Base-by-base conservation (phyloP, 2,797 vertebrate species). In the Acrocephalus scirpaceus region DNA sequence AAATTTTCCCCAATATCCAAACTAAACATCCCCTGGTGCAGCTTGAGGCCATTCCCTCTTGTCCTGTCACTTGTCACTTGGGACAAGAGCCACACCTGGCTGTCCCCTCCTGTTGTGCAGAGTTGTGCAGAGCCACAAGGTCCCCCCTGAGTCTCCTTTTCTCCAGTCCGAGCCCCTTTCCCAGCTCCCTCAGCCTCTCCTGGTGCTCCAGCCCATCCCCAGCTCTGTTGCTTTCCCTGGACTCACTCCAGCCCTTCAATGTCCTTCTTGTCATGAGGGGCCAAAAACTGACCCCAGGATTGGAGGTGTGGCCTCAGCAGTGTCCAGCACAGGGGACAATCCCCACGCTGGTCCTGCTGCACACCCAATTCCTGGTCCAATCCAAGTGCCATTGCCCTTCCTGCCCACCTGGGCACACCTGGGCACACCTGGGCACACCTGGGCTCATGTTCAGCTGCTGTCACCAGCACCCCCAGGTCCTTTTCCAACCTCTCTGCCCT, bases 141-240 rank as follows among this genome's bases (percentile, higher is more conserved):
- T 17, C 2, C 44, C 50, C 4, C 18, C 45, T 58, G 60, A 84
- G 15, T 47, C 51, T 54, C 61, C 47, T 60, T 17, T 72, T 1
- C 40, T 66, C 53, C 88, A 42, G 65, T 5, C 34, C 78, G 11
- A 90, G 47, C 21, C 10, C 42, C 47, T 51, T 58, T 29, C 13
- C 11, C 70, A 74, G 42, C 10, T 77, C 54, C 29, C 32, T 62
- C 60, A 67, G 47, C 25, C 0, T 0, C 30, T 91, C 16, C 26
- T 42, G 65, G 16, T 5, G 11, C 58, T 61, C 36, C 48, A 79
- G 32, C 0, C 1, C 54, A 11, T 30, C 60, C 42, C 45, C 26
- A 54, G 4, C 16, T 54, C 25, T 0, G 0, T 15, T 58, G 9
- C 16, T 5, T 5, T 38, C 53, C 0, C 42, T 40, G 32, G 7